Evolutionary conservation across 2,113 vertebrate genomes (phyloP), one percentile per base, ranked within the genome.

Genomic region (Petrocephalus zakoni): DNA sequence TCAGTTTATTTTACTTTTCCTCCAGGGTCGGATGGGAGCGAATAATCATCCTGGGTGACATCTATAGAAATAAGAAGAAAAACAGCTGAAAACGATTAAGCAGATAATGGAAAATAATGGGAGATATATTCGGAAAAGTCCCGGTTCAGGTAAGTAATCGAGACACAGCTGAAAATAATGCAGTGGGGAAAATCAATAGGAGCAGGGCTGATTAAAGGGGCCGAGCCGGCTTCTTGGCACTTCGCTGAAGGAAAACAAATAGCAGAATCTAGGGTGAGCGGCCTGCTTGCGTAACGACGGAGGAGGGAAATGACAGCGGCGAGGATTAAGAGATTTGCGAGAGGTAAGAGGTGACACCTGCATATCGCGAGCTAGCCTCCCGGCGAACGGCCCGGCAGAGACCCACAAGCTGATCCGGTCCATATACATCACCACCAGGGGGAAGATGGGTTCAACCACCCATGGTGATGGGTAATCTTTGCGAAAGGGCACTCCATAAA

Each of bases 1-100:
- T 52, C 47, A 64, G 52, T 85, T 90, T 88, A 81, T 89, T 53
- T 88, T 87, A 75, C 68, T 34, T 87, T 47, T 89, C 81, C 52
- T 56, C 85, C 19, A 29, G 86, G 87, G 56, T 90, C 88, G 49
- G 85, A 78, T 56, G 51, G 11, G 22, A 61, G 4, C 68, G 25
- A 49, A 87, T 29, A 87, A n/a, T 49, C 10, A 87, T 46, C 21
- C 87, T 42, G 51, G 42, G 29, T 37, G 52, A n/a, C 22, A 85
- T 81, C 25, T 34, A 52, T 37, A 15, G 9, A 81, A 19, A 81
- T 52, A 22, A 78, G 29, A 42, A 22, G 75, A 21, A 56, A 88
- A 51, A 81, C 25, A 37, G 10, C n/a, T 49, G 47, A 34, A 81
- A 55, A 37, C 22, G 25, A 78, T 52, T 34, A 88, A 88, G 42